Evolutionary conservation across 2,888 invertebrate genomes (phyloP).

Genomic region (Amiota mariae): DNA sequence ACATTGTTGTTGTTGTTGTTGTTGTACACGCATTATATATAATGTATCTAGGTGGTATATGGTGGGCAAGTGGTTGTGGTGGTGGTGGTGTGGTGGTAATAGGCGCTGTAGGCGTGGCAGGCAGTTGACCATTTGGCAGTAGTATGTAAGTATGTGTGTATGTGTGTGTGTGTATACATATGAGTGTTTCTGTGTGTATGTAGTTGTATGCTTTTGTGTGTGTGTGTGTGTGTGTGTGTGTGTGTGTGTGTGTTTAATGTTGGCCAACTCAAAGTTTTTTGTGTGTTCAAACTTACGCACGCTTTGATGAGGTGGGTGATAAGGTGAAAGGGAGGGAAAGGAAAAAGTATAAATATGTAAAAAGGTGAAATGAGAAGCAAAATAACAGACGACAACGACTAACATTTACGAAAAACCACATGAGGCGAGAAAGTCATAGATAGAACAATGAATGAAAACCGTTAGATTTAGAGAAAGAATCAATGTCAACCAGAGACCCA

Average conservation of each 20-base stretch:
- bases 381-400: neutral
- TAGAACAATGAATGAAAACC: too few relatives aligned
- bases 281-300: too few relatives aligned
- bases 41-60: conserved; percentile 65
- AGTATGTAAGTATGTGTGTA: neutral
- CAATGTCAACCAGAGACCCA: too few relatives aligned
- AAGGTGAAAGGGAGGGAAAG: too few relatives aligned
- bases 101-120: neutral
- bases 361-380: neutral
- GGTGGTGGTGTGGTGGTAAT: neutral
- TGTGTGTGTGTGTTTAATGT: neutral
- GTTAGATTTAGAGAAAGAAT: too few relatives aligned
- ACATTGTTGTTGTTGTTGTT: conserved; percentile 1
- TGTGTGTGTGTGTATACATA: neutral
- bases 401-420: neutral
- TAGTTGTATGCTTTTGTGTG: neutral
- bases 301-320: too few relatives aligned
- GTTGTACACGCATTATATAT: conserved; percentile 73
- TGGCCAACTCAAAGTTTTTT: neutral
- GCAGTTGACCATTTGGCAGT: neutral
- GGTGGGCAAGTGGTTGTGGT: conserved; percentile 7
- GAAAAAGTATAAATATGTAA: too few relatives aligned
- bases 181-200: neutral
- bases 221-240: neutral
- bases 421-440: neutral